These are phyloP conservation scores for Thaleichthys pacificus DNA, from an alignment of 2,797 vertebrate genomes.

Conservation along the genomic window DNA sequence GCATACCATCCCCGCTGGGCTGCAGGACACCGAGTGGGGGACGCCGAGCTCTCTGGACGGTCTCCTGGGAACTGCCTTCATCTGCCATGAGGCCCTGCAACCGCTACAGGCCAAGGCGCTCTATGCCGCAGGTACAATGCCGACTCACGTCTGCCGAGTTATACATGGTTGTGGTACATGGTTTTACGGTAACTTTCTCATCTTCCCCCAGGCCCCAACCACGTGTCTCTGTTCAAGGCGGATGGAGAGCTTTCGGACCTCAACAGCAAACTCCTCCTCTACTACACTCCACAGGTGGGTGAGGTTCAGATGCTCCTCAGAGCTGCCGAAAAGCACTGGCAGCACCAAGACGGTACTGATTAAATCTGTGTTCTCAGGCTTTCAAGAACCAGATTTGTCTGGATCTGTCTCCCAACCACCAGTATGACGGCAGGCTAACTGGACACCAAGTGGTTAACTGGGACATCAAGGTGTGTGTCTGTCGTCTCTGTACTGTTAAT, in stretches of 20 bases:
- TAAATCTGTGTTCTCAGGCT: constrained; percentile 73
- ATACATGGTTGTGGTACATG: background rate
- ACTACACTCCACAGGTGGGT: constrained; percentile 95
- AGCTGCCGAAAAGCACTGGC: too few relatives aligned
- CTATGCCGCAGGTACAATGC: constrained; percentile 74
- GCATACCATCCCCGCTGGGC: constrained; percentile 86
- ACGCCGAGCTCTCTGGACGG: constrained; percentile 92
- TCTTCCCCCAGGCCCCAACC: constrained; percentile 83
- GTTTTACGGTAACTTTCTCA: constrained; percentile 27
- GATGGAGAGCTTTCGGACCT: constrained; percentile 89
- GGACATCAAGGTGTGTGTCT: constrained; percentile 85
- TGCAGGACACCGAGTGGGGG: constrained; percentile 95
- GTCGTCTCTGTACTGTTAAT: too few relatives aligned
- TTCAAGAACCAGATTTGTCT: constrained; percentile 94
- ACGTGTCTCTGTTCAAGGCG: constrained; percentile 83
- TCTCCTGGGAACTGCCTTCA: constrained; percentile 88
- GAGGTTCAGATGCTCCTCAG: background rate
- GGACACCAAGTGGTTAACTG: constrained; percentile 93
- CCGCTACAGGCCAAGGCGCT: constrained; percentile 75
- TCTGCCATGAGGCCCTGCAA: constrained; percentile 92
- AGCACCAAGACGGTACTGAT: background rate
- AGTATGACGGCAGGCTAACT: constrained; percentile 89
- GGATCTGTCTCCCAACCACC: constrained; percentile 88
- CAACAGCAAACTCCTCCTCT: constrained; percentile 86
- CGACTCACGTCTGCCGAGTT: too few relatives aligned